These are phyloP conservation scores for Urosaurus nigricauda DNA, from an alignment of 2,797 vertebrate species.

Conservation along the genomic window DNA sequence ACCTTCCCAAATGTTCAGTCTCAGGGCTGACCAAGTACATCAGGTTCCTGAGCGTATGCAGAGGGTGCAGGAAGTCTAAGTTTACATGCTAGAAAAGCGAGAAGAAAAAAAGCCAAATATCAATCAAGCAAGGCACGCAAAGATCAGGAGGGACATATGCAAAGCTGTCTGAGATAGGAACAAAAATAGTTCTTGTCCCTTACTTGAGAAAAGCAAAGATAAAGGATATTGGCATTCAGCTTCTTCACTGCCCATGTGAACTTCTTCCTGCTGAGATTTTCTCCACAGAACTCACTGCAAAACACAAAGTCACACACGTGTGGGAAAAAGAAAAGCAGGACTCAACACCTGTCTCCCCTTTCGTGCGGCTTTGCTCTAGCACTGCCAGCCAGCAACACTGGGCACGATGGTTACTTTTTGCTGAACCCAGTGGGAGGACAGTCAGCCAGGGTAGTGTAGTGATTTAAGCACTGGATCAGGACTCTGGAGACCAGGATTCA, in stretches of 20 bases:
- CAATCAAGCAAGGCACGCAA: conserved; percentile 35
- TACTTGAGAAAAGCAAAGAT: conserved; percentile 98
- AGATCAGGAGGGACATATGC: conserved; percentile 17
- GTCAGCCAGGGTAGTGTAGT: no score
- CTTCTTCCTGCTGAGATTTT: conserved; percentile 93
- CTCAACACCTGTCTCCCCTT: no score
- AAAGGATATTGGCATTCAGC: conserved; percentile 94
- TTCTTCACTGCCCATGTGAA: conserved; percentile 95
- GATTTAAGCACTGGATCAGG: no score
- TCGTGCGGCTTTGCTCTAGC: not conserved
- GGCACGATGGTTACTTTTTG: no score
- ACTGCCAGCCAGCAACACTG: not conserved
- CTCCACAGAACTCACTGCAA: conserved; percentile 94
- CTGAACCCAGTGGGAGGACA: no score
- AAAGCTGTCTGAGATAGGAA: conserved; percentile 21
- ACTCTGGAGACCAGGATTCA: no score
- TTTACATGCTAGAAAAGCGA: conserved; percentile 87
- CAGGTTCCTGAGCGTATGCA: conserved; percentile 96
- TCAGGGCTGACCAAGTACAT: conserved; percentile 94
- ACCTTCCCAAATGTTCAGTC: conserved; percentile 94
- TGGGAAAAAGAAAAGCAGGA: not conserved
- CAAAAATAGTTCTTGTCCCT: not conserved
- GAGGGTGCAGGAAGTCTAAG: conserved; percentile 93
- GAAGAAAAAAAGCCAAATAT: conserved; percentile 36
- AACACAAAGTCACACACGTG: not conserved